Conservation (phyloP, 2,888 invertebrate species). For the Chymomyza fuscimana region DNA sequence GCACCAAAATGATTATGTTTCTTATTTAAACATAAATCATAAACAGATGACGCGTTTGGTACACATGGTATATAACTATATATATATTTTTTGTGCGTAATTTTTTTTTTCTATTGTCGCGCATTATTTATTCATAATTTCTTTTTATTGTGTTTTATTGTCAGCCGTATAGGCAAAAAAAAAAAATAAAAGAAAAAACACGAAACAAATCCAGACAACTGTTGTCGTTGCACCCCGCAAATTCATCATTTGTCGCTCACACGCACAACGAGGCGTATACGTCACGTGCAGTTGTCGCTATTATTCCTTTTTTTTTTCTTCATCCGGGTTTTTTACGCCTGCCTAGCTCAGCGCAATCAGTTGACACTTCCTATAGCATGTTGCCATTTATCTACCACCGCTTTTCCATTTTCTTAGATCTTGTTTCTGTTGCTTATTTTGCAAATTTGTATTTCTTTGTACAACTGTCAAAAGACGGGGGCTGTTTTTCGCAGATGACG, state of each 20-base stretch:
- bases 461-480: slow-evolving; percentile 61
- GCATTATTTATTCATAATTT: slow-evolving; percentile 72
- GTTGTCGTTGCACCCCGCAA: slow-evolving; percentile 18
- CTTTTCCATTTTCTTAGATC: background rate
- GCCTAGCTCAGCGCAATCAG: slow-evolving; percentile 73
- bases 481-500: slow-evolving; percentile 37
- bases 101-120: slow-evolving; percentile 35
- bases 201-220: background rate
- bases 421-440: slow-evolving; percentile 60
- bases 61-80: slow-evolving; percentile 9
- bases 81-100: slow-evolving; percentile 13
- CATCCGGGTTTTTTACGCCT: slow-evolving; percentile 53
- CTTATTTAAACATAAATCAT: slow-evolving; percentile 57
- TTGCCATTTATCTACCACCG: slow-evolving; percentile 66
- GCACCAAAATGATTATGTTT: background rate
- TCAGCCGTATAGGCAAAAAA: slow-evolving; percentile 28
- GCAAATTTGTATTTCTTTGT: slow-evolving; percentile 73
- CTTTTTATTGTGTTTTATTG: slow-evolving; percentile 71
- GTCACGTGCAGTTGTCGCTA: slow-evolving; percentile 58
- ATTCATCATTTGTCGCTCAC: slow-evolving; percentile 58
- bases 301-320: slow-evolving; percentile 4
- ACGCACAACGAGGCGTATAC: slow-evolving; percentile 71
- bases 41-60: slow-evolving; percentile 65
- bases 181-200: slow-evolving; percentile 11
- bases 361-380: slow-evolving; percentile 73